Conservation (phyloP, 2,113 vertebrate species). For the Todiramphus chloris region DNA sequence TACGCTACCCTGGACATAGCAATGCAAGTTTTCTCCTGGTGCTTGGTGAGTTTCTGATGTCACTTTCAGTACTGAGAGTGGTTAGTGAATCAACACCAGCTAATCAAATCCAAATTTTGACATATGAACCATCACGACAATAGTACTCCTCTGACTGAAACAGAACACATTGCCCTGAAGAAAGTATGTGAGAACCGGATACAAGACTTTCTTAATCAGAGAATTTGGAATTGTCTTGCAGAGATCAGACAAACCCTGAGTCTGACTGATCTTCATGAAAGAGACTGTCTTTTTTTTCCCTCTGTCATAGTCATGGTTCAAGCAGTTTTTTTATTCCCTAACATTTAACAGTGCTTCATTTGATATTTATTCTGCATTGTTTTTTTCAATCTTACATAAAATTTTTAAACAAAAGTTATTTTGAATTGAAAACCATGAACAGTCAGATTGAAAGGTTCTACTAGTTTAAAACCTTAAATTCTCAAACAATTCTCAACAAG, state of each 20-base stretch:
- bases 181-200: slow-evolving; percentile 34
- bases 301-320: not conserved
- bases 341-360: not conserved
- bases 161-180: not conserved
- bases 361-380: not conserved
- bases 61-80: not conserved
- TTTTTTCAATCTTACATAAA: not conserved
- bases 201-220: not conserved
- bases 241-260: slow-evolving; percentile 36
- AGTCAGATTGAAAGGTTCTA: not conserved
- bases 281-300: not conserved
- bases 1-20: not conserved
- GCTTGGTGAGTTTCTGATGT: not conserved
- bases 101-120: slow-evolving; percentile 50
- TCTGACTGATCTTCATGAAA: slow-evolving; percentile 24
- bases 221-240: slow-evolving; percentile 23
- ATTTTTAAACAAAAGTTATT: not conserved
- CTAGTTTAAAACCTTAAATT: not conserved
- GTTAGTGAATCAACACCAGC: slow-evolving; percentile 39
- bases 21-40: not conserved
- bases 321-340: not conserved
- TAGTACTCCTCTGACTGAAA: not conserved
- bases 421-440: not conserved
- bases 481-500: not conserved
- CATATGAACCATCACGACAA: not conserved